Conservation (phyloP, 2,888 invertebrate species). For the Zygaena filipendulae region DNA sequence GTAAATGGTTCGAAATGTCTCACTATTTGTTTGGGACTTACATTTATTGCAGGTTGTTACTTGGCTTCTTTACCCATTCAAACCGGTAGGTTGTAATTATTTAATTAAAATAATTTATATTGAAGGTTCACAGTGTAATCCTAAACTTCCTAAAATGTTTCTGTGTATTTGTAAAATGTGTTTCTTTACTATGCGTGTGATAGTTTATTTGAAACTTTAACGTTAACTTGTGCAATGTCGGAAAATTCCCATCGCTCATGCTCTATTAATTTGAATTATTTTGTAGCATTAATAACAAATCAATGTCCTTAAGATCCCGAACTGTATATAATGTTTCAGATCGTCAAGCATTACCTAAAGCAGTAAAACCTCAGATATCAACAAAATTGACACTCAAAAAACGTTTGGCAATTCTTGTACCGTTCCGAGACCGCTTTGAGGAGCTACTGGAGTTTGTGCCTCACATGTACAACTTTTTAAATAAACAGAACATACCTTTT, state of each 20-base stretch:
- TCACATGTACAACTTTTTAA: constrained; percentile 86
- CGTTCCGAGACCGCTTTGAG: constrained; percentile 95
- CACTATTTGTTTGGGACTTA: constrained; percentile 41
- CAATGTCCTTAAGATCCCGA: no score
- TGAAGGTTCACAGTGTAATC: background rate
- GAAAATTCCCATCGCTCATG: no score
- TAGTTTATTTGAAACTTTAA: no score
- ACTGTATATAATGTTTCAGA: no score
- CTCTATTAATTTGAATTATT: no score
- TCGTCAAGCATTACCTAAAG: constrained; percentile 32
- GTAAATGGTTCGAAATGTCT: constrained; percentile 49
- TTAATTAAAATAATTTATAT: no score
- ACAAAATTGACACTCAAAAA: constrained; percentile 22
- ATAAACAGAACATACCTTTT: constrained; percentile 81
- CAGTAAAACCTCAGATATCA: constrained; percentile 24
- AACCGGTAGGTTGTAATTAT: constrained; percentile 43
- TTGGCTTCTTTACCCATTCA: constrained; percentile 53
- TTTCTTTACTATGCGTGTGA: no score
- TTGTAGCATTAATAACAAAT: no score
- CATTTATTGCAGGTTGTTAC: constrained; percentile 56
- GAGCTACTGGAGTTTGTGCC: constrained; percentile 95
- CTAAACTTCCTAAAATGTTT: no score
- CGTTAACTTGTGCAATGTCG: no score
- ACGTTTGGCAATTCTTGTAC: constrained; percentile 87
- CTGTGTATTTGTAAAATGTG: no score